A percentile compares a stretch with the other conserved stretches of the same genome.
Evolutionary conservation across 2,888 invertebrate genomes (phyloP).

Genomic region (Microctonus aethiopoides): DNA sequence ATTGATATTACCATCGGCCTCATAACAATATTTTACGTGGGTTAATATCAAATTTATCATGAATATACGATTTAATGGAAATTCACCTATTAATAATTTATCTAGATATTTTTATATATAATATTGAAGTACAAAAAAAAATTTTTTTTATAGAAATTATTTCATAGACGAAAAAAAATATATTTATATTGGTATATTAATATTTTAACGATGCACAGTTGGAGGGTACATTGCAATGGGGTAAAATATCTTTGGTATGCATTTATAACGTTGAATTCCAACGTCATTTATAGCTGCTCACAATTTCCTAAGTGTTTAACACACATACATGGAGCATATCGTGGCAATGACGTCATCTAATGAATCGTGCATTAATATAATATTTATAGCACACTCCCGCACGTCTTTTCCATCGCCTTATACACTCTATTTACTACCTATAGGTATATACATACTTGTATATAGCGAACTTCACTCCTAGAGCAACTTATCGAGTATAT

Average conservation of each 20-base stretch:
- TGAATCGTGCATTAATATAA: slow-evolving; percentile 53
- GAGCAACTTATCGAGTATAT: slow-evolving; percentile 5
- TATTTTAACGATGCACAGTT: neutral
- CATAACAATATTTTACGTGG: neutral
- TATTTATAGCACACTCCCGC: slow-evolving; percentile 51
- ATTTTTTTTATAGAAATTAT: no score
- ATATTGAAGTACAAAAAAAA: no score
- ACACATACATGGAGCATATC: slow-evolving; percentile 12
- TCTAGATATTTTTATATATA: neutral
- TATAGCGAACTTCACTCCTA: slow-evolving; percentile 26
- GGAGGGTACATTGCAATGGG: neutral
- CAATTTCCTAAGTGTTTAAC: no score
- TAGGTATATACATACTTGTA: no score
- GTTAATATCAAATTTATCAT: neutral
- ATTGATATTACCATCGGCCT: no score
- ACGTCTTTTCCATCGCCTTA: slow-evolving; percentile 25
- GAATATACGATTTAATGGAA: neutral
- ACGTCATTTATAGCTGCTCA: neutral
- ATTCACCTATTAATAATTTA: slow-evolving; percentile 5
- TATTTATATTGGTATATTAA: no score
- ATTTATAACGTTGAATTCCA: neutral
- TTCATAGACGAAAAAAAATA: neutral
- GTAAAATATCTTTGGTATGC: neutral
- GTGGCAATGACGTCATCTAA: slow-evolving; percentile 57
- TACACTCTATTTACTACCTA: slow-evolving; percentile 32